Evolutionary conservation across 1,140 invertebrate species (phyloP).

Genomic region (Paralvinella palmiformis): DNA sequence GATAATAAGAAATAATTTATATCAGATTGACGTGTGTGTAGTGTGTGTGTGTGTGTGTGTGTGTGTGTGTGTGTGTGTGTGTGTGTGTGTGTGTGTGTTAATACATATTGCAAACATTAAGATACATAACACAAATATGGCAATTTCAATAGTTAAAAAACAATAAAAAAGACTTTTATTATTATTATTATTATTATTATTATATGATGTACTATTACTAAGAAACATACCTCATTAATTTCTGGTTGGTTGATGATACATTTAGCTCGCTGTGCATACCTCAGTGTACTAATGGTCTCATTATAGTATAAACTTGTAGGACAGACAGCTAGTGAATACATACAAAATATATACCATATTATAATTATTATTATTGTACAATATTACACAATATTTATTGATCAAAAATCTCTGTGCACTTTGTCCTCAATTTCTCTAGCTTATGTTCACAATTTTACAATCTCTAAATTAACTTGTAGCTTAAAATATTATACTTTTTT

Average conservation of each 20-base stretch:
- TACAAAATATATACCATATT: conserved; percentile 11
- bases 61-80: no score
- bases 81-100: no score
- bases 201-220: no score
- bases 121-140: no score
- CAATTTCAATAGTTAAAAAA: no score
- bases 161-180: no score
- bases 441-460: background rate
- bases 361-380: conserved; percentile 16
- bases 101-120: no score
- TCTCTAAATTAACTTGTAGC: background rate
- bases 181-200: no score
- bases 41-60: no score
- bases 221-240: conserved; percentile 71
- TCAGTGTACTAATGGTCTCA: conserved; percentile 49
- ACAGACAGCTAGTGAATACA: conserved; percentile 49
- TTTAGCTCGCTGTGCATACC: conserved; percentile 60
- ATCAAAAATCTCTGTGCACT: background rate
- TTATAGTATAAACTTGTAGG: conserved; percentile 50
- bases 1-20: no score
- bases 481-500: background rate
- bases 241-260: conserved; percentile 88
- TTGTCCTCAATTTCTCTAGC: background rate
- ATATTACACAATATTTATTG: background rate
- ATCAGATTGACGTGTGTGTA: no score